Evolutionary conservation across 2,113 vertebrate species (phyloP), one percentile per base, ranked within the genome.

Genomic region (Scomber colias): DNA sequence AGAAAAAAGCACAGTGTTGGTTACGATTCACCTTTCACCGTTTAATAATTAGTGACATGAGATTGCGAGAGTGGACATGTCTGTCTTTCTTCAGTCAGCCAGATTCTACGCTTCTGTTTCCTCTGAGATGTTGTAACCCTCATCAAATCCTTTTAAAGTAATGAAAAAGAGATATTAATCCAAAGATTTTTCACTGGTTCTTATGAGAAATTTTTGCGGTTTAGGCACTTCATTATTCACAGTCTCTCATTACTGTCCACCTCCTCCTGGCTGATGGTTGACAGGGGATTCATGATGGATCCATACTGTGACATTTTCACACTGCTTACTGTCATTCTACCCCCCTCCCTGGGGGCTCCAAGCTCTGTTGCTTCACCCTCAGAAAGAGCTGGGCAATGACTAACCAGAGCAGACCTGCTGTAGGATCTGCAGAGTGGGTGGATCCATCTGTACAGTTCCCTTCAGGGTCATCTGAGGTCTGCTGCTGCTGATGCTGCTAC

Each of bases 401-500:
- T 75, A 75, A 87, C 66, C 55, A 53, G 40, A 77, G 54, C 30
- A 31, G 72, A 71, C 75, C 69, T 56, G 76, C 79, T 63, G 60
- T 65, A 46, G 48, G 35, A 65, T 77, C 30, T 54, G 45, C 61
- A 31, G 69, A 68, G 79, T 73, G 78, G 78, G 71, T 48, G 81
- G 73, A 72, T 71, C 21, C 13, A 44, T 66, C 62, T 61, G 53
- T 49, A 48, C 44, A 19, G 51, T 59, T 61, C 65, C 24, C 71
- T 68, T 55, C 49, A 31, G 71, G 85, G 79, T 86, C 82, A 73
- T 77, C 40, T 75, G 17, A 89, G 75, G 80, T 85, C 83, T 79
- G 56, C 56, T 82, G 72, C 54, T 54, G 27, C 27, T 54, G 45
- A 6, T 61, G 16, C 9, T 73, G 65, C 66, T 70, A 48, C 75